Percentiles rank a stretch among this genome's conserved stretches.
These are phyloP conservation scores for Epinotia brunnichana DNA, from an alignment of 2,888 invertebrate species.

Conservation along the genomic window DNA sequence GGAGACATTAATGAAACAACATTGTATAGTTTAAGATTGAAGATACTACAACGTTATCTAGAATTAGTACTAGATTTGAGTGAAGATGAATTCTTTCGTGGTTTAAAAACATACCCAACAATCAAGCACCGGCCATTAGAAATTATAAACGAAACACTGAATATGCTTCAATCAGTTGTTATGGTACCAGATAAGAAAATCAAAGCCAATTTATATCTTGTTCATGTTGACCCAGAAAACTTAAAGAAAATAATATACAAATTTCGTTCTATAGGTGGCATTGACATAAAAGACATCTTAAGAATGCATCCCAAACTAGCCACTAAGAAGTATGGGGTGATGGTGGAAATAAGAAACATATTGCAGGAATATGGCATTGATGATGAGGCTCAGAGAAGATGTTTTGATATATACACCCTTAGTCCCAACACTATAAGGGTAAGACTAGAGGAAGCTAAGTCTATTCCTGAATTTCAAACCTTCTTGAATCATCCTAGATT, in stretches of 20 bases:
- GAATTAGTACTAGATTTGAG: slow-evolving; percentile 72
- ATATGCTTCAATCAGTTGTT: slow-evolving; percentile 67
- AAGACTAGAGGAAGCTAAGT: slow-evolving; percentile 67
- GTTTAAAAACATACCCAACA: slow-evolving; percentile 73
- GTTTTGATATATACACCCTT: slow-evolving; percentile 75
- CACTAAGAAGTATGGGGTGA: slow-evolving; percentile 61
- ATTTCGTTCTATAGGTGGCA: slow-evolving; percentile 68
- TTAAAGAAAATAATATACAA: slow-evolving; percentile 67
- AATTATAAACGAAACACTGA: slow-evolving; percentile 69
- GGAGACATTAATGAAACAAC: slow-evolving; percentile 65
- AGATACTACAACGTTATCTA: slow-evolving; percentile 75
- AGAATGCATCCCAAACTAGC: slow-evolving; percentile 74
- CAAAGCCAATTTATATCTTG: slow-evolving; percentile 72
- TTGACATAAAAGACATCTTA: slow-evolving; percentile 76
- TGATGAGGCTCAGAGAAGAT: slow-evolving; percentile 74
- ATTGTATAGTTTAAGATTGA: slow-evolving; percentile 66
- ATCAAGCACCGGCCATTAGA: slow-evolving; percentile 75
- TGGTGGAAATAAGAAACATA: slow-evolving; percentile 67
- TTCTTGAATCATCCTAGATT: slow-evolving; percentile 74
- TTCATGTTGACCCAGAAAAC: slow-evolving; percentile 75
- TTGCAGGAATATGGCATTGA: slow-evolving; percentile 68
- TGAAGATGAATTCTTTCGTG: slow-evolving; percentile 69
- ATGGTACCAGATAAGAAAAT: slow-evolving; percentile 72
- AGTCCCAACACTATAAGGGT: slow-evolving; percentile 68
- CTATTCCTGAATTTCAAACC: slow-evolving; percentile 71